Base-by-base conservation (phyloP, 2,113 vertebrate species). In the Gadus macrocephalus region DNA sequence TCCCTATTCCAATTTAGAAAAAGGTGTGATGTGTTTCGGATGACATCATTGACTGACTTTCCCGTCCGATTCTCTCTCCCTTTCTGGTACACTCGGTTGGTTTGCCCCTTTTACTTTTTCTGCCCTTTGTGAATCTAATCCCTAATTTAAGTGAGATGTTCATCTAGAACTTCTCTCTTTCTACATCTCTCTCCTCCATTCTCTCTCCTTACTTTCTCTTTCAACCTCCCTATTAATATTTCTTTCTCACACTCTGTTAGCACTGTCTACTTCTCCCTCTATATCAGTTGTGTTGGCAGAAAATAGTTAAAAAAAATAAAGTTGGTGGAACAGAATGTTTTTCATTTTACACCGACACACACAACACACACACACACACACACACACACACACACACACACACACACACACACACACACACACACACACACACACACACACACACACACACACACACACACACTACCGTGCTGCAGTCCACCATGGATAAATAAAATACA, bases 121-220 rank as follows among this genome's bases (percentile, higher is more conserved):
- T 7, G 15, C 17, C 55, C 55, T 56, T 56, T 17, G n/a, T 6
- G n/a, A n/a, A 6, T 16, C 55, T 2, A n/a, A 49, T 49, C 42
- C 55, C 55, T 14, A 17, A 16, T 58, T 58, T 58, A 9, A 4
- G n/a, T 58, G 6, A 17, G 55, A 17, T 58, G 55, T 58, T 17
- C n/a, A 14, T 58, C 55, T 11, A 27, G 1, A 31, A 60, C 5
- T 66, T 63, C 16, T n/a, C 61, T 67, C 67, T 12, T 1, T 12
- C 22, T 1, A 28, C 16, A 8, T 42, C n/a, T 68, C 25, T 38
- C 53, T 42, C 12, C 53, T 61, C 19, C 53, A 15, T 35, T 38
- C 6, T 15, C 62, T 53, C 66, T 11, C 5, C 59, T 66, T 62
- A 9, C 68, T 75, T 28, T 64, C 64, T 69, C 58, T 58, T n/a